Conservation (phyloP, 1,140 invertebrate species). For the Scylla paramamosain region DNA sequence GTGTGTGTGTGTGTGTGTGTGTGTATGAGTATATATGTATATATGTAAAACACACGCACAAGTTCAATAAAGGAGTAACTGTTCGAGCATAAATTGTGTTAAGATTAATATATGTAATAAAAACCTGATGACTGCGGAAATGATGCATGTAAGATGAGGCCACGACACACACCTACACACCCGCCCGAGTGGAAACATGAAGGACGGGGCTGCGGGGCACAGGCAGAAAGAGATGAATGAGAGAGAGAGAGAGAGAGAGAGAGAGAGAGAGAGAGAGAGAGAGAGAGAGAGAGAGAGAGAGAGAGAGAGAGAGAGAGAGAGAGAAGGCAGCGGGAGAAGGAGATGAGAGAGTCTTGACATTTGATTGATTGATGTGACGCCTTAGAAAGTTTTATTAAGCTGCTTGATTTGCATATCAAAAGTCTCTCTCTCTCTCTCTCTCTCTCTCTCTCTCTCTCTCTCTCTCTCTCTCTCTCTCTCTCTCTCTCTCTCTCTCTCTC, state of each 20-base stretch:
- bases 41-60: too few species aligned
- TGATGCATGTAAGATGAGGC: not conserved
- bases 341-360: not conserved
- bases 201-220: not conserved
- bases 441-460: conserved; percentile 55
- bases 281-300: not conserved
- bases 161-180: not conserved
- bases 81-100: not conserved
- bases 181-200: too few species aligned
- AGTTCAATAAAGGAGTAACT: not conserved
- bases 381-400: conserved; percentile 16
- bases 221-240: not conserved
- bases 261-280: not conserved
- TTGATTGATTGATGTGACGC: conserved; percentile 6
- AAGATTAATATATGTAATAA: not conserved
- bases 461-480: conserved; percentile 55
- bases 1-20: too few species aligned
- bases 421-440: conserved; percentile 50
- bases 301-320: conserved; percentile 5
- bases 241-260: conserved; percentile 17
- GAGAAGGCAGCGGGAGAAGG: too few species aligned
- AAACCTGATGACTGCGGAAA: not conserved
- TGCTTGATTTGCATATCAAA: not conserved
- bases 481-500: conserved; percentile 49
- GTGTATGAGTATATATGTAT: too few species aligned